Percentiles rank a stretch among this genome's conserved stretches.
These are phyloP conservation scores for Cromileptes altivelis DNA, from an alignment of 2,113 vertebrate species.

Conservation along the genomic window DNA sequence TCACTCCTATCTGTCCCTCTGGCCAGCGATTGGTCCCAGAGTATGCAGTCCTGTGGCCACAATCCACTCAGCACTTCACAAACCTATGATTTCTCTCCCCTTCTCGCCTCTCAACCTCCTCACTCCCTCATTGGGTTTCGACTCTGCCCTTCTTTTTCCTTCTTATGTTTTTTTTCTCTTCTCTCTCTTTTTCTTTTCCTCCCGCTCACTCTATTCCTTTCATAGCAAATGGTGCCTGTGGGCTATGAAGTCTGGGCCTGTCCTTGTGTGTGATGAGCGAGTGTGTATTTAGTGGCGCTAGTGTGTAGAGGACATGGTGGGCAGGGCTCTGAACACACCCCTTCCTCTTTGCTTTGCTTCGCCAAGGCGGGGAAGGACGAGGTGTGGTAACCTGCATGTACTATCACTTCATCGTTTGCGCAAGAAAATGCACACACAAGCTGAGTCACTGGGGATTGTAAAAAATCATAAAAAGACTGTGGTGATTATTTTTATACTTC, in stretches of 20 bases:
- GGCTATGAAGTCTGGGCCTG: conserved; percentile 80
- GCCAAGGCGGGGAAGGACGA: conserved; percentile 44
- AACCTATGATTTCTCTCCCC: conserved; percentile 64
- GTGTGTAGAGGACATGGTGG: conserved; percentile 66
- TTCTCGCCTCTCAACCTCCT: conserved; percentile 57
- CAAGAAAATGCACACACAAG: conserved; percentile 28
- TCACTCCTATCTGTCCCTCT: conserved; percentile 47
- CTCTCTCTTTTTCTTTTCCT: conserved; percentile 39
- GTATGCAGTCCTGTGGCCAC: conserved; percentile 52
- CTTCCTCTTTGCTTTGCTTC: conserved; percentile 65
- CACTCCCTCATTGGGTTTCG: conserved; percentile 52
- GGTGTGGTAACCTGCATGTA: conserved; percentile 75
- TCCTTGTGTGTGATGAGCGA: conserved; percentile 67
- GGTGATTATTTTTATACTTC: background rate
- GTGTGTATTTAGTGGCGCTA: conserved; percentile 70
- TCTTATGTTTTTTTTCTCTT: conserved; percentile 28
- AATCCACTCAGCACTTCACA: conserved; percentile 54
- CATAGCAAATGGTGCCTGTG: conserved; percentile 75
- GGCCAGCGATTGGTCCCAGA: conserved; percentile 35
- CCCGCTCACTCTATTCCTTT: conserved; percentile 65
- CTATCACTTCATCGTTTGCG: conserved; percentile 56
- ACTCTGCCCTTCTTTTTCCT: conserved; percentile 58
- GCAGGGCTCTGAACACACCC: conserved; percentile 69
- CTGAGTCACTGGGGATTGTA: conserved; percentile 17
- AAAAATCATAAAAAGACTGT: conserved; percentile 17